Base-by-base conservation (phyloP, 2,113 vertebrate genomes). In the Zingel zingel region DNA sequence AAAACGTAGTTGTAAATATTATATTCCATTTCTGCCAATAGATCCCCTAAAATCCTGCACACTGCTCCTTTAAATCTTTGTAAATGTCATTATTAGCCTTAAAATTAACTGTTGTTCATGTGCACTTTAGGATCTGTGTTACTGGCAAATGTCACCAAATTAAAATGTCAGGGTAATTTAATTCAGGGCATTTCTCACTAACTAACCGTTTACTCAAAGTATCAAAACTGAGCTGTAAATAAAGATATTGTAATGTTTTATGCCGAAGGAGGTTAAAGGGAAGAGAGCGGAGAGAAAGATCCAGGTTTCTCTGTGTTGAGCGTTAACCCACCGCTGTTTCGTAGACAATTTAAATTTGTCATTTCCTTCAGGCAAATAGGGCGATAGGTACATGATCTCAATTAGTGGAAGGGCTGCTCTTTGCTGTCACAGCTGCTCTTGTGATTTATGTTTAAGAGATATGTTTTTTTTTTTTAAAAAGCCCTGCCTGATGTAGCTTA, bases 381-480 rank as follows among this genome's bases (percentile, higher is more conserved):
- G 67, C 33, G 7, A 69, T 43, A 58, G 73, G 77, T 71, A 76
- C 76, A 86, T 76, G 64, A 91, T 87, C 77, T 88, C 84, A 88
- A 83, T 89, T 90, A 90, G 81, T 16, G 10, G 47, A 64, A 39
- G 43, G 15, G 51, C n/a, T 72, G 79, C 64, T 51, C 75, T 67
- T 59, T 13, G 54, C 79, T 76, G 69, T 85, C 72, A 68, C 69
- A 43, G 70, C 75, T 77, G 58, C 56, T 74, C 67, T 33, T 72
- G 68, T 62, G 64, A 79, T 64, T 86, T 51, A 83, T 77, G 51
- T 59, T 70, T 18, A 75, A 65, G 53, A 66, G 54, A 27, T 33
- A 39, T 70, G 50, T 11, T 27, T 45, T 36, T 54, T 58, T 68
- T 69, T 56, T 45, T 30, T 23, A 30, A 30, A 30, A 64, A 77